Conservation (phyloP, 2,113 vertebrate genomes). For the Australoheros scitulus region DNA sequence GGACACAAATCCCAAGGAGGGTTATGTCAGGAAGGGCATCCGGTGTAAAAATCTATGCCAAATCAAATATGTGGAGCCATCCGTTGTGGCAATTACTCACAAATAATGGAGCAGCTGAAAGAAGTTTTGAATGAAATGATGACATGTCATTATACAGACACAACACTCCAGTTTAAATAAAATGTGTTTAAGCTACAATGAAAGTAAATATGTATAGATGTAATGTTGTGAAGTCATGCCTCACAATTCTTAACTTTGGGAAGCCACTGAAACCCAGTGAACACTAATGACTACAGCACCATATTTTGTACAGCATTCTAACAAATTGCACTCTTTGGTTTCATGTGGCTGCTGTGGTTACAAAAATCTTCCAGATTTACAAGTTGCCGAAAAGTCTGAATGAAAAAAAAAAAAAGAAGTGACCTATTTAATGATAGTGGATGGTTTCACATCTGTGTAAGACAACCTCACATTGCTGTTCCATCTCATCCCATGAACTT, state of each 20-base stretch:
- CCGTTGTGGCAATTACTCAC: background rate
- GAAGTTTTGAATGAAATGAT: no score
- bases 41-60: background rate
- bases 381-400: background rate
- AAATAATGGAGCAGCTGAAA: no score
- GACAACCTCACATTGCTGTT: background rate
- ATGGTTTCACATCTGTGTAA: slow-evolving; percentile 20
- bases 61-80: background rate
- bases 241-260: background rate
- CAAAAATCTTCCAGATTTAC: slow-evolving; percentile 4
- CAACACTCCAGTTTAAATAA: background rate
- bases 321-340: background rate
- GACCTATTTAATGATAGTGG: background rate
- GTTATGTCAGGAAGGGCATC: background rate
- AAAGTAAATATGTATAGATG: background rate
- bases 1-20: background rate
- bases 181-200: background rate
- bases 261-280: background rate
- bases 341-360: background rate
- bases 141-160: no score
- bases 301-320: background rate
- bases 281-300: background rate
- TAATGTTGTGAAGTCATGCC: background rate
- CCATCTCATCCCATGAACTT: slow-evolving; percentile 7
- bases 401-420: slow-evolving; percentile 8